Evolutionary conservation across 2,797 vertebrate species (phyloP), one percentile per base, ranked within the genome.

Genomic region (Galago senegalensis): DNA sequence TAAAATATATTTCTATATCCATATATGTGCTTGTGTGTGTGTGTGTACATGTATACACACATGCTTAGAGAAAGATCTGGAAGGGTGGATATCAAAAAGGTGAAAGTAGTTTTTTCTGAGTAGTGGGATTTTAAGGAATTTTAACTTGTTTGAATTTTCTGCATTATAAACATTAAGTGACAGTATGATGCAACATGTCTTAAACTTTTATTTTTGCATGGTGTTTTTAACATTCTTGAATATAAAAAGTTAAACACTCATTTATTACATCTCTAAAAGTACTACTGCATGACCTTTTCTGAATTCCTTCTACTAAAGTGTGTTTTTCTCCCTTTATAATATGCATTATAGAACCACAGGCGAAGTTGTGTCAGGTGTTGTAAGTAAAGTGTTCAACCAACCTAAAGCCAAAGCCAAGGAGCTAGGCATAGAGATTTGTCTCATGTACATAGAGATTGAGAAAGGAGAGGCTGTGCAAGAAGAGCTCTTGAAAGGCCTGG

Each of bases 351-450:
- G 99, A 98, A 99, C 99, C 31, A 98, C 99, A 0, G 99, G 99
- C 46, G 99, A 99, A 98, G 99, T 99, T 96, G 99, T 99, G 1
- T 99, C 99, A 0, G 99, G 99, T 60, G 99, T 99, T 94, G 99
- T 99, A 97, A 99, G 99, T 98, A 99, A 99, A 98, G 99, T 99
- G 37, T 99, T 99, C 98, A 99, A 99, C 98, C 99, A 99, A 95
- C 99, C 99, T n/a, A 99, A 99, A 98, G 99, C 99, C 37, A 99
- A 99, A 97, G 99, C 99, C 56, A 99, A 99, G 98, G 99, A 99
- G 93, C 98, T 99, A 49, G 99, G 99, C 58, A 83, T 97, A 12
- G 99, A 99, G 92, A 99, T 99, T 97, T 99, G 99, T 97, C 98
- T 99, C 69, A 99, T 99, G 99, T 99, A 99, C 96, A 98, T 99